These are phyloP conservation scores for Galeopsomyia nigrocyanea DNA, from an alignment of 2,888 invertebrate genomes.

Conservation along the genomic window DNA sequence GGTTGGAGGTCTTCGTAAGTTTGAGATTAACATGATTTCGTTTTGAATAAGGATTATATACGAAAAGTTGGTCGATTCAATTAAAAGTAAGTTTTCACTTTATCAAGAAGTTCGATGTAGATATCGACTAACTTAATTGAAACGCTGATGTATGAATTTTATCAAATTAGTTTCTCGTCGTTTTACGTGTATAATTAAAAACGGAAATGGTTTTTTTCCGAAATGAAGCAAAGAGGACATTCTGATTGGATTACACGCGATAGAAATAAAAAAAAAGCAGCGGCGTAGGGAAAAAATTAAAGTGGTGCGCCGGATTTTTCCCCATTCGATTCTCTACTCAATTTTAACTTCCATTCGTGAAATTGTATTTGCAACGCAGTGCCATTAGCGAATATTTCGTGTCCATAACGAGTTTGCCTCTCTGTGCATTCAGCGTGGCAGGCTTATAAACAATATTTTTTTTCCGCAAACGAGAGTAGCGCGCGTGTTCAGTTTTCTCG, in stretches of 20 bases:
- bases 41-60: too few relatives aligned
- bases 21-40: too few relatives aligned
- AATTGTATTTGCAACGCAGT: conserved; percentile 25
- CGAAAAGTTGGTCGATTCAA: too few relatives aligned
- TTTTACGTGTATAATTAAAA: conserved; percentile 13
- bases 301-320: background rate
- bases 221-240: background rate
- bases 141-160: too few relatives aligned
- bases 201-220: background rate
- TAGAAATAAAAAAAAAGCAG: too few relatives aligned
- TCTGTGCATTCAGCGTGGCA: background rate
- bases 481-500: background rate
- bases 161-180: too few relatives aligned
- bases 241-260: background rate
- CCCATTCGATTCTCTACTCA: conserved; percentile 4
- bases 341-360: conserved; percentile 26
- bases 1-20: too few relatives aligned
- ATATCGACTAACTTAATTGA: too few relatives aligned
- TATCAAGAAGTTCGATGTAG: too few relatives aligned
- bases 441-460: conserved; percentile 9
- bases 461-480: too few relatives aligned
- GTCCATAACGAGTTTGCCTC: conserved; percentile 17
- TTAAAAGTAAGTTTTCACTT: too few relatives aligned
- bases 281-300: too few relatives aligned
- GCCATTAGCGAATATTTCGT: conserved; percentile 17